Evolutionary conservation across 2,113 vertebrate genomes (phyloP).

Genomic region (Hippocampus zosterae): DNA sequence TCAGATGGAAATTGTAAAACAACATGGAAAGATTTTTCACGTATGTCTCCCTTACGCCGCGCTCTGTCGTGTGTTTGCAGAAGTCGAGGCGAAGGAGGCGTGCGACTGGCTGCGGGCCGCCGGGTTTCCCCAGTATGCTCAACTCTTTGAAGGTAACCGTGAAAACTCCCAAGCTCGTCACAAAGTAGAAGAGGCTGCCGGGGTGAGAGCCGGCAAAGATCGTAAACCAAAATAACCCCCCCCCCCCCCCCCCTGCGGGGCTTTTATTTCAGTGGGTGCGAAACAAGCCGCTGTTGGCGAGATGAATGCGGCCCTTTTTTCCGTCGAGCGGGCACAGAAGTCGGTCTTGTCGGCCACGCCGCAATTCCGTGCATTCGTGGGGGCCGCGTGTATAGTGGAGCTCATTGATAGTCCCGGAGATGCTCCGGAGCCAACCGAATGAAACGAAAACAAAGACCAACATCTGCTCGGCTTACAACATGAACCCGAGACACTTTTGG

Average conservation of each 20-base stretch:
- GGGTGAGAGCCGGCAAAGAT: conserved; percentile 23
- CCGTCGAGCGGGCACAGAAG: conserved; percentile 14
- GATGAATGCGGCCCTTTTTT: conserved; percentile 11
- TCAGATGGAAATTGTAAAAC: too few relatives aligned
- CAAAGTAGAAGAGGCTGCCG: conserved; percentile 14
- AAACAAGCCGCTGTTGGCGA: conserved; percentile 11
- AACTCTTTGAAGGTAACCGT: conserved; percentile 91
- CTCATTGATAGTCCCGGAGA: conserved; percentile 32
- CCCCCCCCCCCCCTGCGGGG: too few relatives aligned
- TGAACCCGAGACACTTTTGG: conserved; percentile 43
- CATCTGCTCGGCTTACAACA: conserved; percentile 54
- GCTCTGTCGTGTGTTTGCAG: conserved; percentile 70
- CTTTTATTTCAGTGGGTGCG: background rate
- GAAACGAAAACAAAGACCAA: conserved; percentile 48
- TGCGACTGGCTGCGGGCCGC: conserved; percentile 97
- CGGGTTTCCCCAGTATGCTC: conserved; percentile 96
- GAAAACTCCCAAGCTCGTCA: conserved; percentile 41
- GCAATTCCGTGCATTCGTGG: conserved; percentile 46
- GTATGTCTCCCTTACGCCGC: conserved; percentile 8
- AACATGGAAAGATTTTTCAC: too few relatives aligned
- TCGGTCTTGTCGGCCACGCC: conserved; percentile 23
- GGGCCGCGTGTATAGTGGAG: conserved; percentile 38
- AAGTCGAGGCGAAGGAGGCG: conserved; percentile 94
- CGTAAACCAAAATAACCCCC: conserved; percentile 30
- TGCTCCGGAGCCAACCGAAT: conserved; percentile 28